Evolutionary conservation across 2,888 invertebrate species (phyloP).

Genomic region (Agapetus fuscipes): DNA sequence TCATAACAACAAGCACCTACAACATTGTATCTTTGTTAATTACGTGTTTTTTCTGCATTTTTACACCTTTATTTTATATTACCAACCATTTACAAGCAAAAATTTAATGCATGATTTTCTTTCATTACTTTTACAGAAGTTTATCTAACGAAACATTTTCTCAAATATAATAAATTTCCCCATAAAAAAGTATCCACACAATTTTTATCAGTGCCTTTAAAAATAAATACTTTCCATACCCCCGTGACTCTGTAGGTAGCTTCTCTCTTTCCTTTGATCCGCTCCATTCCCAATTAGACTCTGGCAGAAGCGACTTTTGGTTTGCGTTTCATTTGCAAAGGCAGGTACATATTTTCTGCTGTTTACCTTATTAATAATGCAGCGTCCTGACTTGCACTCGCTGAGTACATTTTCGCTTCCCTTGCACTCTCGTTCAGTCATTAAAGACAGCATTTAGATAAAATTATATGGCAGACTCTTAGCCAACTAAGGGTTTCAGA

Average conservation of each 20-base stretch:
- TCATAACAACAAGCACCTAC: no score
- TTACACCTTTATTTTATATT: no score
- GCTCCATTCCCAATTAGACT: not conserved
- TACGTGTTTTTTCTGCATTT: no score
- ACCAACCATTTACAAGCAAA: no score
- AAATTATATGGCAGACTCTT: no score
- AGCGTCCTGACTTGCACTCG: slow-evolving; percentile 1
- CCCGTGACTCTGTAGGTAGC: not conserved
- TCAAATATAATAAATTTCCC: no score
- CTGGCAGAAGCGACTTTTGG: not conserved
- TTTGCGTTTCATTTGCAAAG: slow-evolving; percentile 12
- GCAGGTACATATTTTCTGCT: slow-evolving; percentile 15
- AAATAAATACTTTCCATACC: not conserved
- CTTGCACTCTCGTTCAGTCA: not conserved
- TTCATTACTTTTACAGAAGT: no score
- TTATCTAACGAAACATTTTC: no score
- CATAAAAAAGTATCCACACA: slow-evolving; percentile 1
- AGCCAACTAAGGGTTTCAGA: no score
- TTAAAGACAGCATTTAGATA: no score
- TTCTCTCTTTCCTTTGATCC: not conserved
- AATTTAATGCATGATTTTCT: no score
- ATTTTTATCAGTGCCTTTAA: slow-evolving; percentile 2
- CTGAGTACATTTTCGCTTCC: not conserved
- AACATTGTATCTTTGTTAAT: no score
- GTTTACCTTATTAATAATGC: slow-evolving; percentile 20